phyloP scores from a whole-genome alignment of 2,113 vertebrate genomes.

The Gadus chalcogrammus region DNA sequence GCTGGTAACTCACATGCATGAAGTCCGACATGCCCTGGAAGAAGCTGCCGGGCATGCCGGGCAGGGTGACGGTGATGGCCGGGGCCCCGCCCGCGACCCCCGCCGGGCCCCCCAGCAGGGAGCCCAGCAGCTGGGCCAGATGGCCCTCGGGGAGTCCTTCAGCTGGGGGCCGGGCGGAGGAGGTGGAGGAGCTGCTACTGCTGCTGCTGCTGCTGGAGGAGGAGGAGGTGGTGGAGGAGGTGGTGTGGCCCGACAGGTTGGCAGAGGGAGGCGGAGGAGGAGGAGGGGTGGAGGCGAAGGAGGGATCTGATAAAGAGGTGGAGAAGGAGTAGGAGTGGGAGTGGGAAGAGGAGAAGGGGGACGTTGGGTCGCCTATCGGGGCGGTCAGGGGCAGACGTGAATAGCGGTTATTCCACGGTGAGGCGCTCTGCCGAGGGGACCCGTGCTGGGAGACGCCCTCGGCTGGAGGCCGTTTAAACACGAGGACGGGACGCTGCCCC shows the following conservation, averaged over 20 bases:
- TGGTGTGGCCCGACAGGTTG: background rate
- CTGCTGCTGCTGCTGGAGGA: constrained; percentile 37
- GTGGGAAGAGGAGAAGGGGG: constrained; percentile 16
- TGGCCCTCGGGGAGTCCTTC: constrained; percentile 49
- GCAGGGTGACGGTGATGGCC: constrained; percentile 80
- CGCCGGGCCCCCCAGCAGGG: constrained; percentile 73
- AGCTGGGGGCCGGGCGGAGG: constrained; percentile 55
- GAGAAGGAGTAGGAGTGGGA: constrained; percentile 35
- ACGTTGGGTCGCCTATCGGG: constrained; percentile 47
- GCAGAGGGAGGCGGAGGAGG: constrained; percentile 41
- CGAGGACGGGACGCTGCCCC: background rate
- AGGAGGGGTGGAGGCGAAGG: constrained; percentile 35
- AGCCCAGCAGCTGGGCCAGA: constrained; percentile 73
- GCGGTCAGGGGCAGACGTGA: background rate
- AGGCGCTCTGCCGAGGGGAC: too few relatives aligned
- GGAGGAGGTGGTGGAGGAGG: constrained; percentile 43
- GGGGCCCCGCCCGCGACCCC: constrained; percentile 53
- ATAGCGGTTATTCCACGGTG: too few relatives aligned
- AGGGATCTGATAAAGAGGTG: constrained; percentile 59
- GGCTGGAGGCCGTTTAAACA: background rate
- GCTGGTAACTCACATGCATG: constrained; percentile 64
- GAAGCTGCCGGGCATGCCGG: constrained; percentile 73
- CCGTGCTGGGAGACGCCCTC: background rate
- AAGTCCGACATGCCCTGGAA: constrained; percentile 80
- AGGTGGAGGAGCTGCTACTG: constrained; percentile 55